Percentiles rank a stretch among this genome's conserved stretches.
Evolutionary conservation across 2,888 invertebrate genomes (phyloP).

Genomic region (Nemotelus pantherinus): DNA sequence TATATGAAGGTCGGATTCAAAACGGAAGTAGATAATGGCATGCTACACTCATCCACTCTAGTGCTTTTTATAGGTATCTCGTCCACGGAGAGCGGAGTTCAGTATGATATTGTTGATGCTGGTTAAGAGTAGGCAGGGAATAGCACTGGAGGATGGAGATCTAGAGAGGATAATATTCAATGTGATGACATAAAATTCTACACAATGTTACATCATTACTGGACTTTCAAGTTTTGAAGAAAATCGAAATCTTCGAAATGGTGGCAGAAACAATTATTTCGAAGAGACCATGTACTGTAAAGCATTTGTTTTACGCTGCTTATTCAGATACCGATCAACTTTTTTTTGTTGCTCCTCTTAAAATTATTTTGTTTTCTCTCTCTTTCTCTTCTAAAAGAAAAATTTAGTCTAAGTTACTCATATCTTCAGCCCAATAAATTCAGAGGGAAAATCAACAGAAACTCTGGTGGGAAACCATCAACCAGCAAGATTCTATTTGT

Average conservation of each 20-base stretch:
- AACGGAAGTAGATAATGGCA: conserved; percentile 31
- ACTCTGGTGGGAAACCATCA: no score
- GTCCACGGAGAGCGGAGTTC: conserved; percentile 32
- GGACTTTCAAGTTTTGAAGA: conserved; percentile 35
- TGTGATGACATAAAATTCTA: conserved; percentile 42
- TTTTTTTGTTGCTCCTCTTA: no score
- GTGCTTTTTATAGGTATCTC: conserved; percentile 38
- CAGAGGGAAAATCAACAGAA: no score
- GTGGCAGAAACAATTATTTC: conserved; percentile 45
- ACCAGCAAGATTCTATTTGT: no score
- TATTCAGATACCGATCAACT: no score
- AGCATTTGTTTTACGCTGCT: no score
- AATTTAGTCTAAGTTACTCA: no score
- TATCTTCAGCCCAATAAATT: no score
- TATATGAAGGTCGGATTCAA: conserved; percentile 21
- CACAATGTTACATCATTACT: conserved; percentile 37
- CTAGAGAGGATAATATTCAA: conserved; percentile 1
- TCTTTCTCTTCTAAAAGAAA: no score
- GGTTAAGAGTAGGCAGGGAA: not conserved
- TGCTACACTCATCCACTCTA: conserved; percentile 40
- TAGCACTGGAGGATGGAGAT: not conserved
- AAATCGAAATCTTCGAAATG: conserved; percentile 42
- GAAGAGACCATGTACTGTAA: no score
- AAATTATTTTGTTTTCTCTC: no score
- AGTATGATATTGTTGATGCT: not conserved